Conservation (phyloP, 2,113 vertebrate species). For the Amazona guildingii region DNA sequence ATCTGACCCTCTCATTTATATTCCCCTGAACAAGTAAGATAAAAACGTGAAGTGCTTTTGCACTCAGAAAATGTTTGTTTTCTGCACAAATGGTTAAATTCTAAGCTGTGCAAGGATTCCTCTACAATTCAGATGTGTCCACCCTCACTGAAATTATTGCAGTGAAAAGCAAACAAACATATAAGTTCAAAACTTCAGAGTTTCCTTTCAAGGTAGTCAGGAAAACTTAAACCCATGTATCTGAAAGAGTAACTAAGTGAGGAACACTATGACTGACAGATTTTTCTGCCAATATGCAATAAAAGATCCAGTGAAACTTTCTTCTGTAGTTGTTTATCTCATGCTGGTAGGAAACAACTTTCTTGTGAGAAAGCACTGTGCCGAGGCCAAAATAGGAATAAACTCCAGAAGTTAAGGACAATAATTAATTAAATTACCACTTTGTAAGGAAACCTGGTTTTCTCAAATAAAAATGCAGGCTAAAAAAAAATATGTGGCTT, state of each 20-base stretch:
- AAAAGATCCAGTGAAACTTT: not conserved
- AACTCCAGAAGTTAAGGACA: not conserved
- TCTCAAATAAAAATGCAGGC: not conserved
- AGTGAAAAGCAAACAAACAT: not conserved
- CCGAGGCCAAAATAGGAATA: not conserved
- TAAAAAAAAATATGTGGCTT: not conserved
- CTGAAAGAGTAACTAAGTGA: not conserved
- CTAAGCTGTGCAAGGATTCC: not conserved
- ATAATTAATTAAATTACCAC: not conserved
- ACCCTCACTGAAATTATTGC: not conserved
- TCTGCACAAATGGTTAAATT: not conserved
- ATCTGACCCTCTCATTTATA: not conserved
- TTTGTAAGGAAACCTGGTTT: not conserved
- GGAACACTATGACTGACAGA: not conserved
- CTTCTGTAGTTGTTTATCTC: not conserved
- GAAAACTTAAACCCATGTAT: not conserved
- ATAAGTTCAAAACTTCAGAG: not conserved
- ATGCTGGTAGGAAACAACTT: not conserved
- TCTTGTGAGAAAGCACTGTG: not conserved
- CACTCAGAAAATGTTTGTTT: not conserved
- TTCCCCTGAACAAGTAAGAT: not conserved
- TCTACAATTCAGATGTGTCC: fast-evolving
- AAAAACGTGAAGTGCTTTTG: not conserved
- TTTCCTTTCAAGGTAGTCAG: not conserved
- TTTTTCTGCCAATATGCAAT: not conserved